phyloP scores from a whole-genome alignment of 1,140 invertebrate species.

The Drosophila micromelanica region DNA sequence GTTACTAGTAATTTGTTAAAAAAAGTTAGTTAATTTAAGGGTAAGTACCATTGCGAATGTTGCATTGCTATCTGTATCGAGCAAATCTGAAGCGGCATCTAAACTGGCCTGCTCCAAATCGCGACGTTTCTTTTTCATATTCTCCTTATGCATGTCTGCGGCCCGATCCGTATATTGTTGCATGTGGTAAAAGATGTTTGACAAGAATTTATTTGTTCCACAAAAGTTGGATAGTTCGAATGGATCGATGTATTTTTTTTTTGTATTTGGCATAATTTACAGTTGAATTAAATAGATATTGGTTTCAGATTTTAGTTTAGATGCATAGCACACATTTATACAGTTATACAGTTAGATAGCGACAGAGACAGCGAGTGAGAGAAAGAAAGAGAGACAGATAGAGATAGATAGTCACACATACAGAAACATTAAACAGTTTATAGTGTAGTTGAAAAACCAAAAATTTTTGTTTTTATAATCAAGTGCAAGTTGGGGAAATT shows the following conservation, averaged over 20 bases:
- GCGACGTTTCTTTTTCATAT: constrained; percentile 94
- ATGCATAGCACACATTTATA: constrained; percentile 70
- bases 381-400: constrained; percentile 73
- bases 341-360: constrained; percentile 77
- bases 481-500: constrained; percentile 22
- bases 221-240: constrained; percentile 42
- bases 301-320: constrained; percentile 49
- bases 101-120: constrained; percentile 94
- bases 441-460: constrained; percentile 39
- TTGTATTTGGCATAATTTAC: constrained; percentile 1
- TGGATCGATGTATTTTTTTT: constrained; percentile 27
- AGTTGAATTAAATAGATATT: neutral
- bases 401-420: constrained; percentile 77
- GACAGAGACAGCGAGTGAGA: constrained; percentile 66
- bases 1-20: constrained; percentile 2
- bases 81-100: constrained; percentile 92
- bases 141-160: constrained; percentile 91
- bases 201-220: constrained; percentile 85
- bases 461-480: neutral
- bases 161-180: constrained; percentile 84
- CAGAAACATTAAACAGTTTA: constrained; percentile 71
- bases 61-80: constrained; percentile 92
- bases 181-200: constrained; percentile 79
- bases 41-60: constrained; percentile 93
- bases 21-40: constrained; percentile 57